Evolutionary conservation across 2,888 invertebrate genomes (phyloP).

Genomic region (Spodoptera littoralis): DNA sequence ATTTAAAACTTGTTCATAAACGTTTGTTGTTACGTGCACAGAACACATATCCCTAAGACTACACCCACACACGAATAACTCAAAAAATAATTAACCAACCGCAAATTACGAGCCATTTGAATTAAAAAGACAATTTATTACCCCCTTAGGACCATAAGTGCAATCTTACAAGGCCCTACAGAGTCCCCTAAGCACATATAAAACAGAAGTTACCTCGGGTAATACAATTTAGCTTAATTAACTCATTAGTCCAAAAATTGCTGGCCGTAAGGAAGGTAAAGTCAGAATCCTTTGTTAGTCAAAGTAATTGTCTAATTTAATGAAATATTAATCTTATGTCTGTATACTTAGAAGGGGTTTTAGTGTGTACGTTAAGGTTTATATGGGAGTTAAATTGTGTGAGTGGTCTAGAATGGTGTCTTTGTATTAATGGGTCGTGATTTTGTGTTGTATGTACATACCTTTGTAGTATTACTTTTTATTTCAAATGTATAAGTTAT

Average conservation of each 20-base stretch:
- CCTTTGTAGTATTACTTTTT: too few relatives aligned
- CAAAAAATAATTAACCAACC: slow-evolving; percentile 38
- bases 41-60: too few relatives aligned
- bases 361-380: slow-evolving; percentile 34
- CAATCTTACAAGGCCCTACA: slow-evolving; percentile 59
- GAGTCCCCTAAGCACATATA: slow-evolving; percentile 59
- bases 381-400: slow-evolving; percentile 26
- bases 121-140: slow-evolving; percentile 51
- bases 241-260: slow-evolving; percentile 71
- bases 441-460: slow-evolving; percentile 2
- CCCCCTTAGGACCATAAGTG: slow-evolving; percentile 39
- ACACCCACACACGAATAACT: slow-evolving; percentile 1
- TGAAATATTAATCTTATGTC: slow-evolving; percentile 54
- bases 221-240: slow-evolving; percentile 70
- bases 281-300: slow-evolving; percentile 48
- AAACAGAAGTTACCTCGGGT: slow-evolving; percentile 60
- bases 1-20: too few relatives aligned
- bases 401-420: slow-evolving; percentile 10
- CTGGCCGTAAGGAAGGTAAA: slow-evolving; percentile 44
- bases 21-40: too few relatives aligned
- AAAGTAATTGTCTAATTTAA: slow-evolving; percentile 56
- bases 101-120: slow-evolving; percentile 34
- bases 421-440: slow-evolving; percentile 15
- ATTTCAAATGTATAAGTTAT: too few relatives aligned
- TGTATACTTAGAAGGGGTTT: slow-evolving; percentile 33